Evolutionary conservation across 92 coral and sea anemone genomes (phyloP).

Genomic region (Palythoa grandiflora): DNA sequence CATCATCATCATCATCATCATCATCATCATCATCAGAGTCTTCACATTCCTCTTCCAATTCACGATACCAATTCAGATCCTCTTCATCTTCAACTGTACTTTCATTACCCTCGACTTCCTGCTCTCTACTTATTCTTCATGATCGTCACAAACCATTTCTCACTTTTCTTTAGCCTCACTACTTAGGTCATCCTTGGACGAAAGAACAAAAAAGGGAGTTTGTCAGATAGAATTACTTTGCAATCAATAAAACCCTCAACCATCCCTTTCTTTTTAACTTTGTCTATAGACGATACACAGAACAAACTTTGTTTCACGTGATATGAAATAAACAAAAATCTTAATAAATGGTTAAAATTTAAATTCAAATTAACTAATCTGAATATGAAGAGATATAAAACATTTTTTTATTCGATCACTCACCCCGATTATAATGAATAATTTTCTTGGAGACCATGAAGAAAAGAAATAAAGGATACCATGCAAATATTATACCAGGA

Average conservation of each 20-base stretch:
- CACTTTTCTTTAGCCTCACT: not conserved
- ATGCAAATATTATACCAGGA: not conserved
- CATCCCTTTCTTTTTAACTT: not conserved
- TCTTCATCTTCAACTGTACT: slow-evolving; percentile 31
- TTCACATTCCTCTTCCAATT: slow-evolving; percentile 33
- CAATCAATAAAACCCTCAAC: not conserved
- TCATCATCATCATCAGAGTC: slow-evolving; percentile 27
- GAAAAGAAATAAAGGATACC: not conserved
- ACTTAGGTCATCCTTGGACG: not conserved
- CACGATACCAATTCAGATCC: slow-evolving; percentile 50
- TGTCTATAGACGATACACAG: not conserved
- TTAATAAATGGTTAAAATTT: no score
- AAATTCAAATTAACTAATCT: not conserved
- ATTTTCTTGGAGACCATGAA: not conserved
- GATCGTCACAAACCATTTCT: slow-evolving; percentile 2
- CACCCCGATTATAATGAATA: not conserved
- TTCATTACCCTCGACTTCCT: slow-evolving; percentile 24
- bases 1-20: not conserved
- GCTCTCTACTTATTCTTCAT: slow-evolving; percentile 36
- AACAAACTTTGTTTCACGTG: not conserved
- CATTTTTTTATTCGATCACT: not conserved
- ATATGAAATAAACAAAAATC: not conserved
- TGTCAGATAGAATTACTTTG: not conserved
- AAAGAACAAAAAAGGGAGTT: not conserved
- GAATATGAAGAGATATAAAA: no score